These are phyloP conservation scores for Carcina quercana DNA, from an alignment of 2,888 invertebrate species.

Conservation along the genomic window DNA sequence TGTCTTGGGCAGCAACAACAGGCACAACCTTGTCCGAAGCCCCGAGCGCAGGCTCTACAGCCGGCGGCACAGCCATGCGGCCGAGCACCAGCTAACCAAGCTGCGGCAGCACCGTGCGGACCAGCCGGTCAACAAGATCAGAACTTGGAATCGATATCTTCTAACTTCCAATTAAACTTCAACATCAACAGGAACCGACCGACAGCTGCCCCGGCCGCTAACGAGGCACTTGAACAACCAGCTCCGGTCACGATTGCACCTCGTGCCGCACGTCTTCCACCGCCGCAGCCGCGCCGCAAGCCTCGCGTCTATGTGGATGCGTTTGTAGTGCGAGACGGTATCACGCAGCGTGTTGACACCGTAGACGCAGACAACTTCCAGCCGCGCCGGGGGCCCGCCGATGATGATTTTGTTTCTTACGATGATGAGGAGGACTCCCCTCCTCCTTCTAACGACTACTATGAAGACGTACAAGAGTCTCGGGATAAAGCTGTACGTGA, in stretches of 20 bases:
- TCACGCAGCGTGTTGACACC: constrained; percentile 50
- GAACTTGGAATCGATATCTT: constrained; percentile 48
- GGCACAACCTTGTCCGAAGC: constrained; percentile 42
- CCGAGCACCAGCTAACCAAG: constrained; percentile 31
- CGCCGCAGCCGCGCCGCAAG: constrained; percentile 36
- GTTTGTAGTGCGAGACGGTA: constrained; percentile 58
- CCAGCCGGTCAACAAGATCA: constrained; percentile 37
- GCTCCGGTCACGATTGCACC: constrained; percentile 47
- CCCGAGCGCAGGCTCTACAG: constrained; percentile 43
- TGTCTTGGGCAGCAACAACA: constrained; percentile 22
- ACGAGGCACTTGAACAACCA: constrained; percentile 18
- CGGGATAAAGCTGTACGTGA: constrained; percentile 48
- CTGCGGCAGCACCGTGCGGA: constrained; percentile 29
- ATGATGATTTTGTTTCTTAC: constrained; percentile 44
- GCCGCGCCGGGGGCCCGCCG: constrained; percentile 27
- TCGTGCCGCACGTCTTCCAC: constrained; percentile 50
- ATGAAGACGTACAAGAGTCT: constrained; percentile 58
- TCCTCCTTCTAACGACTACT: constrained; percentile 38
- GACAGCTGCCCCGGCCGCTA: constrained; percentile 27
- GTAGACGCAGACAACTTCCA: constrained; percentile 43
- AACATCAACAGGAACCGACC: constrained; percentile 52
- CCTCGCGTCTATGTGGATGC: constrained; percentile 65
- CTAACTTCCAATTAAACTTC: constrained; percentile 56
- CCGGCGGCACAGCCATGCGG: constrained; percentile 26
- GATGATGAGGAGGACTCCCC: constrained; percentile 40